A percentile compares a stretch with the other conserved stretches of the same genome.
Conservation (phyloP, 2,797 vertebrate species). For the Crypturellus tataupa region DNA sequence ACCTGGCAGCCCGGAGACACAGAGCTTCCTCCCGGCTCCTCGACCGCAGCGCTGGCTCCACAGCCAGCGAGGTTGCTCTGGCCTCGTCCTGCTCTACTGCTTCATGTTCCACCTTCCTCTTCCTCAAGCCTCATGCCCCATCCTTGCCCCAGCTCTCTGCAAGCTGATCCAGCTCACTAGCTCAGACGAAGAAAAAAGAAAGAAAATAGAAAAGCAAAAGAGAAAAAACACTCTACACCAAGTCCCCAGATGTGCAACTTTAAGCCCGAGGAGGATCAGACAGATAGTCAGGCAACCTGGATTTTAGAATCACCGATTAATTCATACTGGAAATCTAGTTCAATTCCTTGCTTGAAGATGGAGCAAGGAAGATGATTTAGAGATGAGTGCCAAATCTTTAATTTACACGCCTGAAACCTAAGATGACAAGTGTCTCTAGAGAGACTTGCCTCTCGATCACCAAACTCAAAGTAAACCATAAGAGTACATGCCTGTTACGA, state of each 20-base stretch:
- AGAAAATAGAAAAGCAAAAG: too few relatives aligned
- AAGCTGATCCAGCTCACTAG: neutral
- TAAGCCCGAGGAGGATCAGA: neutral
- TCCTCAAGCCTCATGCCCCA: neutral
- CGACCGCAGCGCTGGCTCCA: neutral
- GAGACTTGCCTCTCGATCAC: neutral
- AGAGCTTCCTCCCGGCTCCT: neutral
- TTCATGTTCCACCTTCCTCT: neutral
- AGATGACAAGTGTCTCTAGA: neutral
- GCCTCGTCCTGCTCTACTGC: neutral
- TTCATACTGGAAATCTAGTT: neutral
- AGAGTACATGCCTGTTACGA: fast-evolving
- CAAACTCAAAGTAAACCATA: fast-evolving
- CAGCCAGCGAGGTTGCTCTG: neutral
- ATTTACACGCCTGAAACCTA: fast-evolving
- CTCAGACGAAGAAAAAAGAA: neutral
- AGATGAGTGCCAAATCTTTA: neutral
- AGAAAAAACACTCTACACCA: neutral
- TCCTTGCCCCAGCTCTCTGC: neutral
- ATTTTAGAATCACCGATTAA: too few relatives aligned
- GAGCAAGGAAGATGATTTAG: neutral
- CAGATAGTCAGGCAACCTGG: too few relatives aligned
- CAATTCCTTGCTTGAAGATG: neutral
- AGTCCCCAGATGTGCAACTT: neutral
- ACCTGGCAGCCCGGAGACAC: neutral